These are phyloP conservation scores for Cuculus canorus DNA, from an alignment of 2,797 vertebrate genomes.

Conservation along the genomic window DNA sequence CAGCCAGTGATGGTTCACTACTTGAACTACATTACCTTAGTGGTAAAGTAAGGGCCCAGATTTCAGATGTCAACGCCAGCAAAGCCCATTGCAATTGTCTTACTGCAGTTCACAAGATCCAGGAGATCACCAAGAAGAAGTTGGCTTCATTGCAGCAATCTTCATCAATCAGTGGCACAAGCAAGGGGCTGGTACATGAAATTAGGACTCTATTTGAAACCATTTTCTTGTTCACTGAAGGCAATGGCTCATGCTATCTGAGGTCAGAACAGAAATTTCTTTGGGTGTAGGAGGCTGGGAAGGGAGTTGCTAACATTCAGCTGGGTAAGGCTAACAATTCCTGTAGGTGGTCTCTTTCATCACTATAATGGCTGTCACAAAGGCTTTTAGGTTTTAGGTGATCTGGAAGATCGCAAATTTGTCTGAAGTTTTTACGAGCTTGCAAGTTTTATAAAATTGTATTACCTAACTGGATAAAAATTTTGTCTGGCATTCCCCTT, in stretches of 20 bases:
- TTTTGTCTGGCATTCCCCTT: neutral
- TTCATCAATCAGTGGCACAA: neutral
- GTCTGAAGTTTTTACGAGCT: neutral
- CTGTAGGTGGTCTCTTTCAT: neutral
- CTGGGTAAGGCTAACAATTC: neutral
- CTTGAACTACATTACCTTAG: too few species aligned
- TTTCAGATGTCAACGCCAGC: neutral
- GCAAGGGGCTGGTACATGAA: neutral
- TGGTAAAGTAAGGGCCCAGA: neutral
- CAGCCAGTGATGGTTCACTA: neutral
- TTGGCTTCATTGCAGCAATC: fast-evolving
- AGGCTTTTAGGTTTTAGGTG: neutral
- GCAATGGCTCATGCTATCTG: neutral
- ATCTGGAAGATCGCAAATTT: neutral
- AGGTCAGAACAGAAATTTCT: neutral
- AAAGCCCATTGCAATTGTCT: neutral
- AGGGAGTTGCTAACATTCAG: neutral
- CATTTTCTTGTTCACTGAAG: neutral
- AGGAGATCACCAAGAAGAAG: neutral
- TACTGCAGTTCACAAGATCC: neutral
- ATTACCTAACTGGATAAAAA: neutral
- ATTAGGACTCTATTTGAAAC: neutral
- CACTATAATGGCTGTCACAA: neutral
- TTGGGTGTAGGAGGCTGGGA: neutral
- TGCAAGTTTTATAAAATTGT: neutral